Percentiles rank a stretch among this genome's conserved stretches.
Evolutionary conservation across 1,140 invertebrate genomes (phyloP).

Genomic region (Formica selysi): DNA sequence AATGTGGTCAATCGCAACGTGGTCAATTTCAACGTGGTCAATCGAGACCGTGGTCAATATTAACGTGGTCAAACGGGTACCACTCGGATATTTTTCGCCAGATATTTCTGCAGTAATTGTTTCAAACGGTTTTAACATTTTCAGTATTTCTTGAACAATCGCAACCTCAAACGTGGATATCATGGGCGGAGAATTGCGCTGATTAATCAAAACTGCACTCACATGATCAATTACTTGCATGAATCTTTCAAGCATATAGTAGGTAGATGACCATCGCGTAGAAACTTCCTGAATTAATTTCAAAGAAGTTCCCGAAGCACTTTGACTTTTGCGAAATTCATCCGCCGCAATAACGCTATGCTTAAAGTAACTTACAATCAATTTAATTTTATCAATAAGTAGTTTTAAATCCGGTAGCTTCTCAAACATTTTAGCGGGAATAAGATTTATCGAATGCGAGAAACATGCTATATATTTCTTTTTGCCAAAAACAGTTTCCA

Average conservation of each 20-base stretch:
- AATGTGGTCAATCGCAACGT: too few species aligned
- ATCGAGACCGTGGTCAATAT: too few species aligned
- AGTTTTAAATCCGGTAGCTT: not conserved
- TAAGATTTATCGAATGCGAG: conserved; percentile 14
- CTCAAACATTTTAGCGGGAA: conserved; percentile 4
- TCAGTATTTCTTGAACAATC: not conserved
- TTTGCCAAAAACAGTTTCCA: not conserved
- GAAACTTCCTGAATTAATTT: conserved; percentile 14
- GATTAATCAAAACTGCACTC: conserved; percentile 29
- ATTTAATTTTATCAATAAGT: conserved; percentile 1
- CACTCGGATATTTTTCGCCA: conserved; percentile 7
- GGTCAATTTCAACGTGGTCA: too few species aligned
- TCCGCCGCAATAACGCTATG: conserved; percentile 3
- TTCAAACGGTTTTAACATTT: conserved; percentile 25
- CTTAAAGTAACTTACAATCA: conserved; percentile 6
- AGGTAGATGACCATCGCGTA: conserved; percentile 9
- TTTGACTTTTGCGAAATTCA: conserved; percentile 13
- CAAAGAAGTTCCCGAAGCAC: conserved; percentile 1
- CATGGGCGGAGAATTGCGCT: conserved; percentile 14
- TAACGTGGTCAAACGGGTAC: too few species aligned
- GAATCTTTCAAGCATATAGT: conserved; percentile 12
- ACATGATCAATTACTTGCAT: conserved; percentile 16
- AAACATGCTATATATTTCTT: not conserved
- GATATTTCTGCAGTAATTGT: not conserved
- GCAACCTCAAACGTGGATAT: not conserved